Evolutionary conservation across 2,888 invertebrate species (phyloP).

Genomic region (Thysanoteuthis rhombus): DNA sequence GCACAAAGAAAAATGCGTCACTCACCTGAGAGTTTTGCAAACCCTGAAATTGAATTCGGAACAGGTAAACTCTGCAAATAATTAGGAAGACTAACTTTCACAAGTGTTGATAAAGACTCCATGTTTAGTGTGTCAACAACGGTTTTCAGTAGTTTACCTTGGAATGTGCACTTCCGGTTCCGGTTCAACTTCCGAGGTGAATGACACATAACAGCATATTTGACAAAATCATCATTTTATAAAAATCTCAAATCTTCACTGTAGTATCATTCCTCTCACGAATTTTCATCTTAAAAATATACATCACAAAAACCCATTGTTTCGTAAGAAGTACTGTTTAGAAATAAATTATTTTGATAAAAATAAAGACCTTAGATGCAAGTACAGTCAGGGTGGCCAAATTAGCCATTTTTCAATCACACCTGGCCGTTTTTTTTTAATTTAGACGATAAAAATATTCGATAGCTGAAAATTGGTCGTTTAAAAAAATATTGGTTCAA

Average conservation of each 20-base stretch:
- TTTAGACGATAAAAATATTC: too few relatives aligned
- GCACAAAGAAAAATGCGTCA: slow-evolving; percentile 40
- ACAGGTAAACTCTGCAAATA: slow-evolving; percentile 86
- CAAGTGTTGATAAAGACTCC: slow-evolving; percentile 80
- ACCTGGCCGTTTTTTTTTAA: too few relatives aligned
- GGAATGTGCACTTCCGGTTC: not conserved
- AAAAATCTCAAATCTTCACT: not conserved
- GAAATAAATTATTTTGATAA: too few relatives aligned
- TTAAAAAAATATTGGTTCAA: too few relatives aligned
- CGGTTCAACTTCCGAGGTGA: not conserved
- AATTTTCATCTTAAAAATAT: not conserved
- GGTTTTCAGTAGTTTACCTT: not conserved
- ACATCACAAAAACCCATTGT: too few relatives aligned
- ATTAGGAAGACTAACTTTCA: slow-evolving; percentile 83
- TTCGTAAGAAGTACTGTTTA: not conserved
- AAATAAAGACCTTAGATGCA: too few relatives aligned
- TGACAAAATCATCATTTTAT: not conserved
- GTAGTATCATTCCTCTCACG: not conserved
- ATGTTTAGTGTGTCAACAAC: slow-evolving; percentile 68
- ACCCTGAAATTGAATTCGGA: slow-evolving; percentile 84
- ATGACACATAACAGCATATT: not conserved
- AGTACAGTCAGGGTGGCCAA: too few relatives aligned
- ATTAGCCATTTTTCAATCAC: too few relatives aligned
- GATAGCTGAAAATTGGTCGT: too few relatives aligned
- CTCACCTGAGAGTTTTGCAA: slow-evolving; percentile 86